Base-by-base conservation (phyloP, 37 sponge, comb jelly and placozoan species). In the Cladorhizidae sp. region DNA sequence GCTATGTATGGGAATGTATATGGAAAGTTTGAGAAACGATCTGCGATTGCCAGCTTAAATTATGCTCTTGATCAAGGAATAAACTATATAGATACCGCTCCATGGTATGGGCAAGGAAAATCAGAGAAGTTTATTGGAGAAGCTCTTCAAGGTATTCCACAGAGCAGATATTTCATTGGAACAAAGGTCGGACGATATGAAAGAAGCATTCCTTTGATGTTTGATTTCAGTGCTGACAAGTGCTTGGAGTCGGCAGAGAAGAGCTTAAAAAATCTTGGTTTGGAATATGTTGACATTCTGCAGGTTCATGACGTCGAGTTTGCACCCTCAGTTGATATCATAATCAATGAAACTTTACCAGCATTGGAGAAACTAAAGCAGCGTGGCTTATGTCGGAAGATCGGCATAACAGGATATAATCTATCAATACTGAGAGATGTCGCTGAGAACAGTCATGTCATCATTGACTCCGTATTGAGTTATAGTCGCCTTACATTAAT, bases 371-470 rank as follows among this genome's bases (percentile, higher is more conserved):
- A 81, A 65, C 73, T 95, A n/a, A 93, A 91, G 54, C 80, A 91
- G 35, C 56, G 33, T 28, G 96, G 99, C 15, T 74, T 94, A 1
- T 88, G 93, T 50, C 80, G 90, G n/a, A 86, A 80, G 49, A 98
- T 98, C 61, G 99, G 99, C 0, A 91, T 98, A 43, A 93, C 99
- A 40, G 94, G 99, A 1, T 95, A 98, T 49, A 90, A 94, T 40
- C 36, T 95, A 54, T 62, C 50, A 29, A 64, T 78, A 18, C 57
- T 93, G 22, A 88, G 69, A 67, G 71, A 78, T 23, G 49, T 93
- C 6, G 42, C 91, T 1, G 76, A 81, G 29, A 55, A 72, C 12
- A 88, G 85, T 52, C 50, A 49, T 0, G 88, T 95, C 9, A 72
- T 88, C 54, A 84, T 98, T 52, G 96, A 98, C 74, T 79, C 82